Percentiles rank a stretch among this genome's conserved stretches.
phyloP scores from a whole-genome alignment of 2,113 vertebrate species.

The Neodontobutis hainanensis region DNA sequence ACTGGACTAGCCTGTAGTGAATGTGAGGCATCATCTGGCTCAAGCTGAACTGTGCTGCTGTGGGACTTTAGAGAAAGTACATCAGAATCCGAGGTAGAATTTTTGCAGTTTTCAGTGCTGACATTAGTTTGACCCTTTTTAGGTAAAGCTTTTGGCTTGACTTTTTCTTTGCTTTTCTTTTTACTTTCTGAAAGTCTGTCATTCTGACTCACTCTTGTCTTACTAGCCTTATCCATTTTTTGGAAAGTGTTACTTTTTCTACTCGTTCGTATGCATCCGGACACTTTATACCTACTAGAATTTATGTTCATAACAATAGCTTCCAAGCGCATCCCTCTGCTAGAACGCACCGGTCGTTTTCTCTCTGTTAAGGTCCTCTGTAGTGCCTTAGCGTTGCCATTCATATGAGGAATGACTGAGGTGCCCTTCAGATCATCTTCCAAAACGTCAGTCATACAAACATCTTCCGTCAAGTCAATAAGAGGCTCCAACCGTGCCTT shows the following conservation, averaged over 20 bases:
- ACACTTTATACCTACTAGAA: slow-evolving; percentile 67
- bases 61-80: slow-evolving; percentile 34
- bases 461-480: slow-evolving; percentile 47
- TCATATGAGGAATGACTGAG: slow-evolving; percentile 40
- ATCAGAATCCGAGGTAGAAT: slow-evolving; percentile 73
- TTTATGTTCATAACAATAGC: slow-evolving; percentile 79
- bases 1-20: not conserved
- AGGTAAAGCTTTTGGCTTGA: slow-evolving; percentile 39
- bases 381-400: slow-evolving; percentile 43
- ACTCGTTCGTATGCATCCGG: slow-evolving; percentile 48
- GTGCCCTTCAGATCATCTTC: slow-evolving; percentile 35
- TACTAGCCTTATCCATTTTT: slow-evolving; percentile 18
- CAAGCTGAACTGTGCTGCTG: slow-evolving; percentile 24
- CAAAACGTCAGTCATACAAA: slow-evolving; percentile 16
- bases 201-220: slow-evolving; percentile 20
- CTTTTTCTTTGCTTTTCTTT: slow-evolving; percentile 24
- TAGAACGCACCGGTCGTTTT: slow-evolving; percentile 68
- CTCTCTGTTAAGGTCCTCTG: slow-evolving; percentile 60
- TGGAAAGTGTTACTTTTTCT: slow-evolving; percentile 43
- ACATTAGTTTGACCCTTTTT: slow-evolving; percentile 31
- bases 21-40: not conserved
- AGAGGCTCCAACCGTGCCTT: slow-evolving; percentile 29
- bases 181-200: slow-evolving; percentile 19
- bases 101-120: slow-evolving; percentile 52
- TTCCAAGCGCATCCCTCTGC: slow-evolving; percentile 74